Evolutionary conservation across 2,888 invertebrate species (phyloP), one percentile per base, ranked within the genome.

Genomic region (Allygus modestus): DNA sequence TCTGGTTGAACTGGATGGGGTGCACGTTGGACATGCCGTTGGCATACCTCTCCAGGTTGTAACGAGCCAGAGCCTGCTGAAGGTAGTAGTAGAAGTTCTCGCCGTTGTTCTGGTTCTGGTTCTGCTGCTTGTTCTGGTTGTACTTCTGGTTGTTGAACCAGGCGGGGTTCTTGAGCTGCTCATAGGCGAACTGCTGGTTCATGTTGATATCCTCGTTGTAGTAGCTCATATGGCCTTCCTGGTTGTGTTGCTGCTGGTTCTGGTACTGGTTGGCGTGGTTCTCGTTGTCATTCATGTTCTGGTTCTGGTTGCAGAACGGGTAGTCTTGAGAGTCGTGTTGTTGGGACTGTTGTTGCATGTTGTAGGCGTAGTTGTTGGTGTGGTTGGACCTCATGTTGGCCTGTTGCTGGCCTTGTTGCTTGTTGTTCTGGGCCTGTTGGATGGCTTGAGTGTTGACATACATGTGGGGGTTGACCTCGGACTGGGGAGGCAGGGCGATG

Each of bases 171-270:
- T 93, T 91, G 87, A 94, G 89, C 89, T 93, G 92, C 87, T 94
- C 89, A 89, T 93, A 92, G 90, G 94, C 94, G 91, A 95, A 94
- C 82, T 86, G 88, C 86, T 89, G 88, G 89, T 92, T 93, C 79
- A 95, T 91, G 83, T 92, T 94, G 84, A 94, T 91, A 89, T 96
- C 96, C 88, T 96, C 94, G 77, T 77, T 77, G 91, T 93, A 95
- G 90, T 96, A 96, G 41, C 92, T 91, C 69, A 96, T 87, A 17
- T 92, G 90, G 83, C 92, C 91, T 86, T 94, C 94, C 0, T 92
- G 90, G 88, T 92, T 91, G 17, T 84, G 26, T 12, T 69, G 73
- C 46, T 85, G 69, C 15, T 58, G 41, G 28, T 65, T 69, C 43
- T 85, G 46, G 81, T 85, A 54, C 17, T 84, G 69, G 73, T 87